Conservation (phyloP, 2,797 vertebrate species). For the Delichon dasypus region DNA sequence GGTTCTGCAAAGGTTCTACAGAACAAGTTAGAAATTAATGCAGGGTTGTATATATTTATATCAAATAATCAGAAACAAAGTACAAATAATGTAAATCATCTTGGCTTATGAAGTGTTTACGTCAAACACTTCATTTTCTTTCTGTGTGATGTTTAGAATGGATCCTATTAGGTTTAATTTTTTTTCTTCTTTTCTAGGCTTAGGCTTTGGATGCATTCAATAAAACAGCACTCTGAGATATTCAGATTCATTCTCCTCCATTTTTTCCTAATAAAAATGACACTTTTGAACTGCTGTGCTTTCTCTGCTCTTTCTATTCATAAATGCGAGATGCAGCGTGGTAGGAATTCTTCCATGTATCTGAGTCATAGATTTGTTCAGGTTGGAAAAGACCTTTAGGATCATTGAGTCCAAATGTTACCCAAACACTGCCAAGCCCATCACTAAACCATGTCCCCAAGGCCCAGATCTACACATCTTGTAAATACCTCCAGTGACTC, state of each 20-base stretch:
- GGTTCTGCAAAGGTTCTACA: neutral
- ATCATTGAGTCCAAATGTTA: neutral
- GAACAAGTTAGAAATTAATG: neutral
- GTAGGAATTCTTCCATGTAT: neutral
- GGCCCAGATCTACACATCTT: neutral
- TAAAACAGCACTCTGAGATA: neutral
- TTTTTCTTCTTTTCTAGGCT: neutral
- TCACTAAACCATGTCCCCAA: neutral
- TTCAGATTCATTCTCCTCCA: neutral
- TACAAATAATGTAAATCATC: constrained; percentile 35
- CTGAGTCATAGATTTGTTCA: neutral
- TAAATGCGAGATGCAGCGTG: neutral
- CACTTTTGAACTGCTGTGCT: neutral
- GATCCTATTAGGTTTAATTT: neutral
- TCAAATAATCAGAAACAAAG: constrained; percentile 22
- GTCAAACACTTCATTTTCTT: constrained; percentile 7
- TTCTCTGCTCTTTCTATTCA: neutral
- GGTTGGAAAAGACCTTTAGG: neutral
- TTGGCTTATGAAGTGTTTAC: constrained; percentile 4
- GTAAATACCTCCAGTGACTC: neutral
- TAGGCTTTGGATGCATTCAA: neutral
- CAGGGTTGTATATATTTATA: constrained; percentile 6
- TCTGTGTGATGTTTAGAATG: neutral
- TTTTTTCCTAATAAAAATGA: neutral
- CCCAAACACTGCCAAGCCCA: neutral